phyloP scores from a whole-genome alignment of 2,113 vertebrate genomes.

The Polyodon spathula region DNA sequence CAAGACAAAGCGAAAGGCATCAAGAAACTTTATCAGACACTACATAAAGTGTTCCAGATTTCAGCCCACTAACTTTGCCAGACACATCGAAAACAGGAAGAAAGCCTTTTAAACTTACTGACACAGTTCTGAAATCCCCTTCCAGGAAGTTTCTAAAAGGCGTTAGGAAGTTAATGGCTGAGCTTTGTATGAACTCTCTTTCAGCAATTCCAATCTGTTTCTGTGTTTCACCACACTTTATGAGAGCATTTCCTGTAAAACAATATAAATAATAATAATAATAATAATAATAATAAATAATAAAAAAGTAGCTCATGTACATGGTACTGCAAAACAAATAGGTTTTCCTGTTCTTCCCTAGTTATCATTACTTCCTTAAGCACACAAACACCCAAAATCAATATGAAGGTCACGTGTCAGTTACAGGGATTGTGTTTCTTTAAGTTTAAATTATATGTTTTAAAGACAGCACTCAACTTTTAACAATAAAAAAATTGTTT shows the following conservation, averaged over 20 bases:
- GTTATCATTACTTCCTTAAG: neutral
- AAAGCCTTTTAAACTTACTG: conserved; percentile 66
- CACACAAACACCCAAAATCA: neutral
- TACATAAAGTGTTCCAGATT: too few relatives aligned
- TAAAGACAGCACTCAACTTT: neutral
- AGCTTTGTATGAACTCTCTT: conserved; percentile 85
- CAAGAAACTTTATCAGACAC: too few relatives aligned
- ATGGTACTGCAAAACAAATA: too few relatives aligned
- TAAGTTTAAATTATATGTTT: too few relatives aligned
- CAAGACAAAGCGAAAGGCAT: too few relatives aligned
- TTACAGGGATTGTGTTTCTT: too few relatives aligned
- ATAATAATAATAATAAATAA: neutral
- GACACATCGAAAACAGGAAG: neutral
- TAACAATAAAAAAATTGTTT: neutral
- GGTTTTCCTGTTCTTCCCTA: neutral
- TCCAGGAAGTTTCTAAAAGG: conserved; percentile 95
- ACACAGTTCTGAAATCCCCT: conserved; percentile 96
- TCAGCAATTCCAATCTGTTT: conserved; percentile 88
- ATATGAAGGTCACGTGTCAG: too few relatives aligned
- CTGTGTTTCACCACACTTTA: conserved; percentile 94
- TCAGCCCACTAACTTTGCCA: too few relatives aligned
- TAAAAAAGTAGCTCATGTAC: too few relatives aligned
- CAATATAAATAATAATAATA: neutral
- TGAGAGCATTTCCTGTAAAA: conserved; percentile 83
- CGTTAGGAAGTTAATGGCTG: conserved; percentile 93